Evolutionary conservation across 1,140 invertebrate species (phyloP), one percentile per base, ranked within the genome.

Genomic region (Scaptomyza pallida): DNA sequence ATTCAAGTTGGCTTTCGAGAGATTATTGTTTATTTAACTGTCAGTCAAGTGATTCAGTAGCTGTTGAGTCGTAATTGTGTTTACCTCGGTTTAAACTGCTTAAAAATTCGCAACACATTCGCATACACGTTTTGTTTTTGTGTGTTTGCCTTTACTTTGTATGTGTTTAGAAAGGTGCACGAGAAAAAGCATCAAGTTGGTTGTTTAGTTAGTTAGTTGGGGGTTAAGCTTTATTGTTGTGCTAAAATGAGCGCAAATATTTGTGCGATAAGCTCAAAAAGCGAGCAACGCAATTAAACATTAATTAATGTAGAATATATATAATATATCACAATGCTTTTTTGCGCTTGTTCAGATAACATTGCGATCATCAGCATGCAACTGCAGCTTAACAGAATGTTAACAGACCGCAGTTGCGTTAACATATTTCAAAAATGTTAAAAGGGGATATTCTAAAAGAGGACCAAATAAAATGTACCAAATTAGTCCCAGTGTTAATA

Each of bases 61-160:
- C 43, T 47, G 43, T 30, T 47, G 19, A 47, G 17, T 37, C 33
- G 33, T 37, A 37, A 37, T 13, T 64, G 16, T 71, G 45, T 51
- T 71, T 64, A 40, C 52, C 37, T 56, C 17, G 52, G 52, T 16
- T 26, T n/a, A n/a, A 56, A 57, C 51, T 65, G 52, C 47, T 5
- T 71, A 57, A 19, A 50, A 57, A 71, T 71, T 64, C 68, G 10
- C 21, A 41, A 6, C 68, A 51, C 44, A 69, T 62, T 65, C 35
- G 21, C 15, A 23, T 37, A n/a, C n/a, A n/a, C 16, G 33, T 50
- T 55, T 70, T 64, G 44, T 54, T 9, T 16, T 23, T n/a, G 23
- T 47, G 33, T 37, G n/a, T n/a, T n/a, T n/a, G n/a, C n/a, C n/a
- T n/a, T n/a, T n/a, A n/a, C n/a, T n/a, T 57, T 52, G 63, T 51